Base-by-base conservation (phyloP, 2,113 vertebrate species). In the Oxygymnocypris stewartii region DNA sequence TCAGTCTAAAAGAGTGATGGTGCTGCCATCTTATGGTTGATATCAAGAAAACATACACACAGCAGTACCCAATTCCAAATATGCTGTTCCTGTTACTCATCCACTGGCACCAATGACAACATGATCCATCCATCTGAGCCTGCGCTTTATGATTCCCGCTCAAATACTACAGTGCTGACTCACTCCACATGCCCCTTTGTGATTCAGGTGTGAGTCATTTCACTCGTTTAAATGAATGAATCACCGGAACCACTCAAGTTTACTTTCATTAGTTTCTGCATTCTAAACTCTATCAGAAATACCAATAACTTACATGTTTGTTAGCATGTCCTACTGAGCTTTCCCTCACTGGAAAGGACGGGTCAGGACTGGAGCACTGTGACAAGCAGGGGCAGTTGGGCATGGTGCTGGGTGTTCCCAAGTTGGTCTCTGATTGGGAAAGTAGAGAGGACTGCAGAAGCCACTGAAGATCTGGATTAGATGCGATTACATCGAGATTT, bases 381-480 rank as follows among this genome's bases (percentile, higher is more conserved):
- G 88, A 81, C 16, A 84, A 86, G 7, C 88, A 89, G 49, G 90
- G 49, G 44, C 83, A 79, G 85, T 31, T 74, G 14, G 47, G 44
- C 59, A 80, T 76, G 42, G 74, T 35, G 37, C 51, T 59, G 65
- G 82, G 82, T 44, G 85, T 79, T n/a, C n/a, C n/a, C n/a, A 92
- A 90, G 0, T 49, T 25, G 20, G 89, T 16, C 1, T 82, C 87
- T 12, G 89, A 51, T 16, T 89, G 78, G 25, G 91, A 90, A 86
- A 93, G 88, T 35, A 93, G 88, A 3, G 92, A 93, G 18, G 94
- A 95, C 89, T 95, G 94, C 0, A 95, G 91, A 90, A 94, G 91
- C 95, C 95, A 96, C 89, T 94, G 94, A 16, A 94, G 85, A 28
- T 94, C 93, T 77, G 94, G 94, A 84, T 84, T 95, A 91, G 90